Base-by-base conservation (phyloP, 2,888 invertebrate genomes). In the Scaptomyza parva region DNA sequence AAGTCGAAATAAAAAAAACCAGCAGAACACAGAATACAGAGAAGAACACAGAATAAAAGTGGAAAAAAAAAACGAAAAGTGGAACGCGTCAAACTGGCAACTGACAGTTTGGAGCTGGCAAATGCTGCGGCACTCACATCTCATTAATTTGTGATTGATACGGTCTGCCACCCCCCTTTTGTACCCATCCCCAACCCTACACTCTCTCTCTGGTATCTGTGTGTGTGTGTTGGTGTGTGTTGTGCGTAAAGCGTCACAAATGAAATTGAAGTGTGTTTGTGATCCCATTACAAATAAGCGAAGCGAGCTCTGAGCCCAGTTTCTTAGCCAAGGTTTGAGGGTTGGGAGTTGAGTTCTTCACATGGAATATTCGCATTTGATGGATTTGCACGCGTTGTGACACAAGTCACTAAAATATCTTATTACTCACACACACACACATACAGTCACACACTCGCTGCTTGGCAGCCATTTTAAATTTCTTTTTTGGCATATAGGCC, bases 71-170 rank as follows among this genome's bases (percentile, higher is more conserved):
- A 22, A 44, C 48, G 47, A 22, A 39, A 45, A 61, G 45, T 62
- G 41, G 40, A 64, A 76, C 40, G 48, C 58, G 65, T 54, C 59
- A 53, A 76, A 65, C 67, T 75, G 79, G 63, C 80, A 76, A 70
- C 83, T 86, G 88, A 68, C 80, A 78, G 67, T 55, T 73, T 60
- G 41, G 59, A 52, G 61, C 63, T 65, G 67, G 67, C 63, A 64
- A 72, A 85, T 67, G 76, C 80, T 80, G 80, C 79, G 83, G 78
- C 85, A 88, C 89, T 89, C 90, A 87, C 89, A 89, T 90, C 90
- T 90, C 90, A 90, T 90, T 90, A 90, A 90, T 90, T 89, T 89
- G 90, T 90, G 90, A 85, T 85, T 85, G 84, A 85, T 85, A 85
- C 84, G 84, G 82, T 73, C 64, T 41, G 54, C 66, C 72, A 54